Percentiles rank a stretch among this genome's conserved stretches.
Evolutionary conservation across 2,888 invertebrate species (phyloP).

Genomic region (Sturmia bella): DNA sequence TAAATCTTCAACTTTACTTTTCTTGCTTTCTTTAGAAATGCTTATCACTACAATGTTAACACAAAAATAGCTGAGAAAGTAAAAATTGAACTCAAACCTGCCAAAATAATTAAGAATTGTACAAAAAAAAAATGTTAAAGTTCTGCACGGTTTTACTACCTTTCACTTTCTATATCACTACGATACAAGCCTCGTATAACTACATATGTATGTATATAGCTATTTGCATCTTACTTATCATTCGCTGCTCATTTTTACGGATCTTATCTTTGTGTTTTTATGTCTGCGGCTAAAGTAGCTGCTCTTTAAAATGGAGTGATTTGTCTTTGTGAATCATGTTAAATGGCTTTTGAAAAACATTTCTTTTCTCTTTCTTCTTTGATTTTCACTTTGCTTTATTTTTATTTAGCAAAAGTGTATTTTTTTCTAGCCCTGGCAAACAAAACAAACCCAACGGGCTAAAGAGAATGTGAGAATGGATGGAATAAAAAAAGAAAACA

Average conservation of each 20-base stretch:
- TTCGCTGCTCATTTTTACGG: not conserved
- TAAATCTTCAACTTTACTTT: too few relatives aligned
- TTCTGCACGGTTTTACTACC: too few relatives aligned
- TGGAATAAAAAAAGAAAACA: conserved; percentile 30
- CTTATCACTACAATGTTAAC: too few relatives aligned
- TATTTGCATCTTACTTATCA: too few relatives aligned
- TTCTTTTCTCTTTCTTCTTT: conserved; percentile 17
- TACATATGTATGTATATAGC: not conserved
- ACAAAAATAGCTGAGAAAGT: too few relatives aligned
- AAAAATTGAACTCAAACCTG: too few relatives aligned
- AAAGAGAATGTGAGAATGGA: not conserved
- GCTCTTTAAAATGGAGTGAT: conserved; percentile 33
- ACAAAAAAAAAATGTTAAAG: too few relatives aligned
- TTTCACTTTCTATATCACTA: too few relatives aligned
- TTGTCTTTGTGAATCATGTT: conserved; percentile 61
- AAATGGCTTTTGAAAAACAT: conserved; percentile 50
- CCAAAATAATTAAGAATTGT: too few relatives aligned
- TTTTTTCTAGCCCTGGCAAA: not conserved
- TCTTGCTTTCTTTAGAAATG: too few relatives aligned
- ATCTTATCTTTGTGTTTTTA: conserved; percentile 41
- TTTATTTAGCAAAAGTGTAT: not conserved
- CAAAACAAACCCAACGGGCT: conserved; percentile 14
- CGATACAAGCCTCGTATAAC: conserved; percentile 1
- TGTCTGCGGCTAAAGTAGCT: conserved; percentile 56
- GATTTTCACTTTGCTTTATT: conserved; percentile 4